Base-by-base conservation (phyloP, 2,113 vertebrate genomes). In the Pollimyrus isidori region DNA sequence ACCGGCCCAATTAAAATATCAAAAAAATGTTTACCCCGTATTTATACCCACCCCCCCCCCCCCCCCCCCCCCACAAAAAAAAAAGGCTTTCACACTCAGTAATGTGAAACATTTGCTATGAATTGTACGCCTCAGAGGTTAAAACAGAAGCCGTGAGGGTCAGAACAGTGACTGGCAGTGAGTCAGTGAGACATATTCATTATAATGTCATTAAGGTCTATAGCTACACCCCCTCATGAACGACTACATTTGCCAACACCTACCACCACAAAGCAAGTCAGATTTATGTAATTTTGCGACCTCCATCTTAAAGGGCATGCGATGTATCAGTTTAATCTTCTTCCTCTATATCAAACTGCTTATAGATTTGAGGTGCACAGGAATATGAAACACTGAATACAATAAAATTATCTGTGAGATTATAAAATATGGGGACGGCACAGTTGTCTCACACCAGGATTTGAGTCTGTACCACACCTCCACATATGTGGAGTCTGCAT, bases 101-200 rank as follows among this genome's bases (percentile, higher is more conserved):
- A 99, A 99, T 98, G 97, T 98, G 97, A 99, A 99, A 99, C 98
- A 99, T 99, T 99, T 98, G 98, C 97, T 98, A 96, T 96, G 5
- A 96, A 97, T 97, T 97, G 96, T 97, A 96, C 95, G 95, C 95
- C 96, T 96, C 96, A 93, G 93, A 94, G 96, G 95, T 96, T 94
- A 93, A 39, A 97, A 96, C 95, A 95, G 94, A 94, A 94, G 95
- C 94, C 94, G 95, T 94, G 94, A 94, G 95, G 96, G 95, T 94
- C 96, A 96, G 97, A 97, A 95, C 95, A 96, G 96, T 95, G 96
- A 96, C 94, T 93, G 95, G 93, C 92, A 91, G 95, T 53, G 17
- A 56, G 19, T 94, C 93, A 92, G 91, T 90, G 90, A 94, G 94
- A 93, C 92, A 92, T 93, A 91, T 93, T 95, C 95, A 97, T 97